Conservation (phyloP, 2,797 vertebrate species). For the Darevskia nairensis region DNA sequence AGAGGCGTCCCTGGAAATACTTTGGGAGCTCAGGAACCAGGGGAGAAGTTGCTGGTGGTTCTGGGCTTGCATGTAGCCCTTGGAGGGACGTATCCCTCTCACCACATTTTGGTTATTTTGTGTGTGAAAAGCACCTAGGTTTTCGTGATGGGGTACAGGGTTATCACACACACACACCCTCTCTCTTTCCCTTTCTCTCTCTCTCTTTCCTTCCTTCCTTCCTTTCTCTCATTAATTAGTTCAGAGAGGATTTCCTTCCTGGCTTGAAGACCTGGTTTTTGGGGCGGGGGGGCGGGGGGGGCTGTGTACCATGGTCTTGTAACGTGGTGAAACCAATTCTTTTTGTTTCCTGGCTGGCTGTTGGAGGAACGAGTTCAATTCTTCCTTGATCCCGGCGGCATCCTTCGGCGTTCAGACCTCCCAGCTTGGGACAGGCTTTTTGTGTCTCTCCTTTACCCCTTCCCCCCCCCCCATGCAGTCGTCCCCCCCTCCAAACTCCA, state of each 20-base stretch:
- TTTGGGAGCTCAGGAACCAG: constrained; percentile 7
- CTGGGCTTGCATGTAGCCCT: background rate
- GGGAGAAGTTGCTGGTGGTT: background rate
- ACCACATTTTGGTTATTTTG: background rate
- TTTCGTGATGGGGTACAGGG: background rate
- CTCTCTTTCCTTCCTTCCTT: background rate
- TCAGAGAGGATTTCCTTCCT: constrained; percentile 37
- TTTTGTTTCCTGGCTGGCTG: constrained; percentile 74
- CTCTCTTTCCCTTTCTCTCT: background rate
- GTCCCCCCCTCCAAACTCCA: background rate
- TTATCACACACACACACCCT: background rate
- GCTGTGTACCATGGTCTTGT: constrained; percentile 53
- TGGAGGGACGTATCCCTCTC: background rate
- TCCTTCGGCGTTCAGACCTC: constrained; percentile 73
- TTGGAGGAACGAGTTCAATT: constrained; percentile 74
- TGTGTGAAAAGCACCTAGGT: background rate
- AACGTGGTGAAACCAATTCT: constrained; percentile 57
- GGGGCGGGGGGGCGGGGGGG: too few relatives aligned
- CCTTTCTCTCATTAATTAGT: background rate
- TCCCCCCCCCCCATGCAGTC: constrained; percentile 49
- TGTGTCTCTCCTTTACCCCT: constrained; percentile 59
- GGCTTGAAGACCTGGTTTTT: background rate
- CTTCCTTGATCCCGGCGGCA: constrained; percentile 67
- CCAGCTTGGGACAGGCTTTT: constrained; percentile 71
- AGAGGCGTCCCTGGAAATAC: background rate